Conservation (phyloP, 2,888 invertebrate species). For the Brenthis ino region DNA sequence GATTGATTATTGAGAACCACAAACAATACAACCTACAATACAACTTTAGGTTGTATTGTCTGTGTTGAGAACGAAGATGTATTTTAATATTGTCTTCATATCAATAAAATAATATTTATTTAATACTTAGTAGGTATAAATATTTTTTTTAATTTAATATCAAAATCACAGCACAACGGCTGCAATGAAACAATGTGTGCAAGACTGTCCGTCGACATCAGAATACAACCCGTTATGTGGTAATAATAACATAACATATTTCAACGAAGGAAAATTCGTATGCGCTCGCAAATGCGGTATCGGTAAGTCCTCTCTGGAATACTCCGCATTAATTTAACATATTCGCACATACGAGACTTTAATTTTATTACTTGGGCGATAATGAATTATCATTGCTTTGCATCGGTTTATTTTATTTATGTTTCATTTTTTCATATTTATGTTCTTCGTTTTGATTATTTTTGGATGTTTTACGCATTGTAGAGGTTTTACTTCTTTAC, state of each 20-base stretch:
- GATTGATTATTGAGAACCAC: too few species aligned
- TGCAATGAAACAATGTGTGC: conserved; percentile 27
- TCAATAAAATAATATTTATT: neutral
- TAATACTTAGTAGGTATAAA: neutral
- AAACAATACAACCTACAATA: too few species aligned
- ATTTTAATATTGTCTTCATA: neutral
- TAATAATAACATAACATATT: conserved; percentile 54
- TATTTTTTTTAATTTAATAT: too few species aligned
- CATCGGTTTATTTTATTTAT: conserved; percentile 18
- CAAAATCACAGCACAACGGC: conserved; percentile 19
- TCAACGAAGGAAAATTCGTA: conserved; percentile 53
- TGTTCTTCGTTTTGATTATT: neutral
- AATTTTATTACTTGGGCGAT: conserved; percentile 19
- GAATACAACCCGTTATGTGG: conserved; percentile 38
- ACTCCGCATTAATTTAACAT: conserved; percentile 21
- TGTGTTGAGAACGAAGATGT: too few species aligned
- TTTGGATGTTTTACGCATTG: too few species aligned
- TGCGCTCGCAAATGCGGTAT: conserved; percentile 57
- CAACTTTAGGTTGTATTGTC: too few species aligned
- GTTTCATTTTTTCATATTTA: conserved; percentile 2
- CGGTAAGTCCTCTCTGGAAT: conserved; percentile 46
- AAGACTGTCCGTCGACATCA: conserved; percentile 33
- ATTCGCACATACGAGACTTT: conserved; percentile 16
- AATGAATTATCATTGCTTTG: conserved; percentile 18
- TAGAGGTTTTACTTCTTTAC: too few species aligned